phyloP scores from a whole-genome alignment of 2,888 invertebrate species.

The Leptinotarsa haldemani region DNA sequence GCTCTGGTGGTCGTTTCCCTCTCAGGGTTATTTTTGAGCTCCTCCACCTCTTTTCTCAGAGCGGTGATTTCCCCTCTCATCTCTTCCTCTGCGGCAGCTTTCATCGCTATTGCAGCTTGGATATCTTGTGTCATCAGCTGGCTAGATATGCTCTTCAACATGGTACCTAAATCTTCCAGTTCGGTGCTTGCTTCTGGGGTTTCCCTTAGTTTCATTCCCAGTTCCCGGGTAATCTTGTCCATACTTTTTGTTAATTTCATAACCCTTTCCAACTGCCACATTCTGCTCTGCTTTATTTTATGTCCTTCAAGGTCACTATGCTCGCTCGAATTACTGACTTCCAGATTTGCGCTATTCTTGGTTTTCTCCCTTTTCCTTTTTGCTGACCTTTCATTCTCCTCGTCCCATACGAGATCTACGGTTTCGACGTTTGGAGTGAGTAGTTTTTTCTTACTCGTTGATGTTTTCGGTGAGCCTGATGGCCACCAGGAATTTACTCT shows the following conservation, averaged over 20 bases:
- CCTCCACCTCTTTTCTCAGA: background rate
- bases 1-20: too few species aligned
- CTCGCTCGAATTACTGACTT: too few species aligned
- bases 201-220: background rate
- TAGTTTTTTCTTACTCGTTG: background rate
- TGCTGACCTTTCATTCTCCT: background rate
- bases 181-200: background rate
- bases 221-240: background rate
- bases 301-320: too few species aligned
- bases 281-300: background rate
- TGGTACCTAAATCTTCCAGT: background rate
- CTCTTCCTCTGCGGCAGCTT: background rate
- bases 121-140: constrained; percentile 9
- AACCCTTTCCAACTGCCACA: constrained; percentile 1
- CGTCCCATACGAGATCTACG: constrained; percentile 8
- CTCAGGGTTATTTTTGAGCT: background rate
- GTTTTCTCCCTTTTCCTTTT: constrained; percentile 2
- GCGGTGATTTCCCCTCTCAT: background rate
- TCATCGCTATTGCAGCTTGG: background rate
- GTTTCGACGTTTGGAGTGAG: background rate
- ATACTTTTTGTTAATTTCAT: background rate
- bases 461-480: too few species aligned
- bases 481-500: too few species aligned
- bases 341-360: too few species aligned
- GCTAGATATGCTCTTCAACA: constrained; percentile 12